Base-by-base conservation (phyloP, 2,888 invertebrate species). In the Pseudococcus longispinus region DNA sequence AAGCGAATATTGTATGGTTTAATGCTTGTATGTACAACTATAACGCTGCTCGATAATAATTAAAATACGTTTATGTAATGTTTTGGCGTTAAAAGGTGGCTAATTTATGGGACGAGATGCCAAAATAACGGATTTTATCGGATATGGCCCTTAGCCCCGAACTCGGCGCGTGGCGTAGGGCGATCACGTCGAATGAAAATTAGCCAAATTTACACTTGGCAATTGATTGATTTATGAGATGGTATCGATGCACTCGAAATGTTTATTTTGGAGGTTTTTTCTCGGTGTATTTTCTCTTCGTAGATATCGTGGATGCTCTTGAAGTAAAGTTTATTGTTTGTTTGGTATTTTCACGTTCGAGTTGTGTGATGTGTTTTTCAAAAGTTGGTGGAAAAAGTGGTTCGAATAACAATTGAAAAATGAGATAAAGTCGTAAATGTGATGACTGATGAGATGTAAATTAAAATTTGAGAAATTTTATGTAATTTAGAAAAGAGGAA, bases 91-190 rank as follows among this genome's bases (percentile, higher is more conserved):
- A 60, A 60, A 74, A 74, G 74, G 74, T 74, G 74, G 74, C 29
- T 74, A 74, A 74, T 74, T 74, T 74, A 74, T 32, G 74, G 18
- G 15, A 32, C 15, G 18, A 32, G 29, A n/a, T 74, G 74, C 74
- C 74, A 74, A 74, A 74, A 74, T 74, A 74, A 60, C 32, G 74
- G 74, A 74, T 74, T 74, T 74, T 74, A 74, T 74, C 74, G 74
- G 6, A 20, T 60, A 23, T 60, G 23, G 60, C 60, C 60, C 23
- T 60, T 60, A 9, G 60, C 60, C 60, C 9, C 9, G 60, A 23
- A 11, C 0, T 60, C 60, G 55, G 3, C 55, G 55, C n/a, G 5
- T 20, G n/a, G 55, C 55, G 46, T 8, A 37, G 37, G 9, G 37
- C 37, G 37, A 37, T 37, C 37, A 37, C n/a, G 20, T 55, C n/a